Evolutionary conservation across 1,140 invertebrate genomes (phyloP), one percentile per base, ranked within the genome.

Genomic region (Hypsibius dujardini): DNA sequence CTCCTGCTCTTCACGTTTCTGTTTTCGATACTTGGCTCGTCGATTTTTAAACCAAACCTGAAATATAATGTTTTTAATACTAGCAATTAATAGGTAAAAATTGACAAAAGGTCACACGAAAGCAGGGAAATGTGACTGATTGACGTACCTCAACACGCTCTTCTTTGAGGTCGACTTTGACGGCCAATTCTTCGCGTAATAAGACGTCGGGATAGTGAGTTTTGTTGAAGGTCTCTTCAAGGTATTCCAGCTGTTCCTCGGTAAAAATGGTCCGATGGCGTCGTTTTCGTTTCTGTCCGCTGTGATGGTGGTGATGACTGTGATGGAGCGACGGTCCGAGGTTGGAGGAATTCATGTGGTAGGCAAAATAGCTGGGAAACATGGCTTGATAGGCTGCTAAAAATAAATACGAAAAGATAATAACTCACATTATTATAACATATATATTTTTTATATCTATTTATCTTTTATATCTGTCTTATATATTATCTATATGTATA

Each of bases 121-220:
- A 40, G 28, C 28, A 72, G 72, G 67, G 47, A 46, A 56, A 15
- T 3, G n/a, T 47, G 15, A n/a, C 3, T 73, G 69, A 67, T 2
- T 15, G 50, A 80, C 86, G 84, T 78, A 96, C 94, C 88, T 98
- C 95, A 14, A 98, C 93, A 75, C 95, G 82, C 80, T 97, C 94
- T 79, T 98, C 94, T 79, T 96, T 97, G 47, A 97, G 84, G 78
- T 96, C 92, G 46, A 96, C 92, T 77, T 94, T 91, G 46, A 94
- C 82, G 0, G 95, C 95, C 14, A 98, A 82, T 77, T 96, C 91
- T 79, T 97, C 94, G 47, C 94, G 81, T 1, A 91, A 82, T 14
- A 90, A 82, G 1, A 92, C 89, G 79, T 92, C 90, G 0, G 90
- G 90, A 77, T 92, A 93, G 76, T 92, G 90, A 0, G 90, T 95